These are phyloP conservation scores for Plectropomus leopardus DNA, from an alignment of 2,113 vertebrate species.

Conservation along the genomic window DNA sequence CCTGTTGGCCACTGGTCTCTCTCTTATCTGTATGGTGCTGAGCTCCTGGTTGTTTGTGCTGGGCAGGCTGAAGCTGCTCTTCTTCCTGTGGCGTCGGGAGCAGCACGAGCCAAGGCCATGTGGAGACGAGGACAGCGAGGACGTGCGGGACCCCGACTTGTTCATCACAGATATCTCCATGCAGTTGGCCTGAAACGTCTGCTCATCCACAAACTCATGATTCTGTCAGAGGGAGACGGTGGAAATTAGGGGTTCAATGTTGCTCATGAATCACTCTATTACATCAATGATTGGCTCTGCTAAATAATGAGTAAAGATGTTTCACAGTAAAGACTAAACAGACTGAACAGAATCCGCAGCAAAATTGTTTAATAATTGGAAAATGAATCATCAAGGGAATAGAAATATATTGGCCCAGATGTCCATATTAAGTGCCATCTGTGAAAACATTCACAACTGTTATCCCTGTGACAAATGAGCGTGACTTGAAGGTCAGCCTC, in stretches of 20 bases:
- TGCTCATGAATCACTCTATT: constrained; percentile 58
- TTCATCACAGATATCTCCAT: constrained; percentile 94
- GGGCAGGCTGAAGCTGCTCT: constrained; percentile 94
- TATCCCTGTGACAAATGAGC: constrained; percentile 77
- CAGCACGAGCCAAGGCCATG: constrained; percentile 94
- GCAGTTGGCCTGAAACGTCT: constrained; percentile 96
- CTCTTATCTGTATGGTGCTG: constrained; percentile 86
- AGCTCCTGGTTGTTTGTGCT: constrained; percentile 96
- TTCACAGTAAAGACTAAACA: constrained; percentile 60
- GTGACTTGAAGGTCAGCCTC: constrained; percentile 76
- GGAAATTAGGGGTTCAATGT: constrained; percentile 15
- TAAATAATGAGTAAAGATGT: constrained; percentile 69
- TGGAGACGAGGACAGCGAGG: constrained; percentile 91
- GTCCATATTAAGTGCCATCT: constrained; percentile 81
- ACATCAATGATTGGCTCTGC: constrained; percentile 43
- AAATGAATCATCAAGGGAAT: constrained; percentile 73
- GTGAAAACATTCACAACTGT: constrained; percentile 73
- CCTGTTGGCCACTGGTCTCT: constrained; percentile 77
- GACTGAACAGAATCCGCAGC: constrained; percentile 60
- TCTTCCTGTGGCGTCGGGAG: constrained; percentile 94
- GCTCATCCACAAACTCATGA: constrained; percentile 98
- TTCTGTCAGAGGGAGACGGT: constrained; percentile 84
- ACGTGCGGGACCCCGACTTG: constrained; percentile 89
- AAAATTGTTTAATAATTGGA: constrained; percentile 70
- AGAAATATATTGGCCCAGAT: constrained; percentile 80